phyloP scores from a whole-genome alignment of 2,113 vertebrate species.

The Gopherus evgoodei region DNA sequence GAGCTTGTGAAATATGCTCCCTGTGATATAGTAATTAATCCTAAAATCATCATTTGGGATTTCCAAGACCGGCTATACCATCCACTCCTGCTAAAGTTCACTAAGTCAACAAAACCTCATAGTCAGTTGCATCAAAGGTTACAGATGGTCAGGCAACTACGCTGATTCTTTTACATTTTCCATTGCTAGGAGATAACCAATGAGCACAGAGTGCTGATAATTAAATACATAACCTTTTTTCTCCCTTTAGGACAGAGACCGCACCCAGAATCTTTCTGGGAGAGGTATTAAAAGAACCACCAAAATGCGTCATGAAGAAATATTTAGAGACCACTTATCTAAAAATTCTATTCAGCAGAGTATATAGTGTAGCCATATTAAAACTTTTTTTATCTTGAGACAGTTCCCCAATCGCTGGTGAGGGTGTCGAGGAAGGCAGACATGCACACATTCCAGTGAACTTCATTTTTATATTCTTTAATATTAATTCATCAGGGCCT shows the following conservation, averaged over 20 bases:
- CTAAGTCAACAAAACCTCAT: not conserved
- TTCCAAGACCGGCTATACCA: not conserved
- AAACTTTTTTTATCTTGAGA: not conserved
- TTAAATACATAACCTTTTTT: not conserved
- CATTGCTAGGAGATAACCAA: not conserved
- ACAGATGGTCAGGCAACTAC: not conserved
- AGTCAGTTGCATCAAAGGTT: not conserved
- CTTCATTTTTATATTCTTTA: not conserved
- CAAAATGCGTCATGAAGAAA: accelerated
- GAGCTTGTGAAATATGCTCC: not conserved
- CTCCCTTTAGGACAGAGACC: not conserved
- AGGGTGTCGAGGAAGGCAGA: too few species aligned
- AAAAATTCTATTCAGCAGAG: not conserved
- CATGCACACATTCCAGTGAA: not conserved
- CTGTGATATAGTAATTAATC: not conserved
- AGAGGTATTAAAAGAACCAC: not conserved
- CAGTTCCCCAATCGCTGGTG: not conserved
- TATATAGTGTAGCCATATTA: not conserved
- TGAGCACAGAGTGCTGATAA: not conserved
- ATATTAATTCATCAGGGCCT: not conserved
- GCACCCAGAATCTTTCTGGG: not conserved
- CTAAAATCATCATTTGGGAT: not conserved
- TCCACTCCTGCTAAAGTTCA: not conserved
- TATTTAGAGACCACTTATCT: not conserved
- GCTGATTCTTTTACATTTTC: not conserved